Base-by-base conservation (phyloP, 2,113 vertebrate genomes). In the Trichomycterus rosablanca region DNA sequence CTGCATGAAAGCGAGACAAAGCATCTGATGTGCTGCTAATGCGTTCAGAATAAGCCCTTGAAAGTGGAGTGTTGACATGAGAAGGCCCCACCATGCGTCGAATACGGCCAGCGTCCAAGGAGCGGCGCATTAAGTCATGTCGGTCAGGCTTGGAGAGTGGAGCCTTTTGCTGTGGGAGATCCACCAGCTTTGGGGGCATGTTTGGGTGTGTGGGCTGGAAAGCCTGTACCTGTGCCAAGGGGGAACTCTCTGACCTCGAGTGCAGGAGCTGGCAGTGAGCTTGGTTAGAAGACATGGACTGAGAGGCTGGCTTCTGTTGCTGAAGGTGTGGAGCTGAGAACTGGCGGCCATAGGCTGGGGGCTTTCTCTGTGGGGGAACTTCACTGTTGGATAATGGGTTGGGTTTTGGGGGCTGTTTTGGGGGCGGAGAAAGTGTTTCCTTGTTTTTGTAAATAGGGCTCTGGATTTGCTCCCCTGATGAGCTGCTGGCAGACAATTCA, bases 281-380 rank as follows among this genome's bases (percentile, higher is more conserved):
- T 20, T 63, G 71, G 24, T 34, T 23, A 1, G 32, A 14, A 32
- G 52, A 19, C 24, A 43, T 64, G 55, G 50, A 35, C 26, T 58
- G 50, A 10, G 30, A 7, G 15, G 30, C 43, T 16, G 66, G n/a
- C 4, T 65, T 77, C 42, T 76, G 71, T 15, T 71, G 68, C 49
- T 81, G 79, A 11, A 75, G 70, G 23, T 79, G 79, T 1, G 79
- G 79, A 23, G 79, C 79, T 18, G 79, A 81, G 52, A 76, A 74
- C 57, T 81, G 79, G 3, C 79, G 66, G 1, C 73, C 69, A 51
- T 81, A 81, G 1, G 77, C 72, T 3, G 79, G 79, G 34, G 75
- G 75, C 51, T 78, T 78, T 32, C 67, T 69, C 46, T 71, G 67
- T 14, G 49, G 19, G n/a, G 40, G 20, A 19, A 42, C 20, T 9